Base-by-base conservation (phyloP, 2,113 vertebrate species). In the Hymenochirus boettgeri region DNA sequence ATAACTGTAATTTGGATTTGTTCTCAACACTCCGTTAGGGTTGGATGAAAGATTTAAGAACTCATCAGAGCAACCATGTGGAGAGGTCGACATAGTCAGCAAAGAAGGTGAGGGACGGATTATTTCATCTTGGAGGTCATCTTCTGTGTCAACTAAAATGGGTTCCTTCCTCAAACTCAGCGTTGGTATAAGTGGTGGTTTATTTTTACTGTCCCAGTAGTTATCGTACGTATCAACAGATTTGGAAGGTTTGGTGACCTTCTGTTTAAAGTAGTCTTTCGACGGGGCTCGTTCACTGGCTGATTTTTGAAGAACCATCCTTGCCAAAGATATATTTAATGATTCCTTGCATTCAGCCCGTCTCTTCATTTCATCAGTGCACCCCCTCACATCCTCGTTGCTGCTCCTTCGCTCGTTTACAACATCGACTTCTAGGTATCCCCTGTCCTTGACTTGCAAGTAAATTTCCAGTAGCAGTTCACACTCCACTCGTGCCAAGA, bases 151-250 rank as follows among this genome's bases (percentile, higher is more conserved):
- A 0, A 90, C 83, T 19, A 91, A 78, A 61, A 89, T 45, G 0
- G 93, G 88, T 73, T 98, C 96, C 80, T 95, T 97, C 73, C 95
- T 85, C 65, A 96, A 87, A 74, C 93, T 96, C 75, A 94, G 52
- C 0, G 95, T 92, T 48, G 91, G 80, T 80, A 92, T 93, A 73
- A 96, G 72, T 1, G 94, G 90, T 0, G 93, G 92, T 48, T 95
- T 96, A 72, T 64, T 87, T 74, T 92, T 84, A 53, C 75, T 87
- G 77, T 97, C 95, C 93, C 95, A 95, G 37, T 91, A 91, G 12
- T 88, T 91, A 62, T 98, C 96, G 0, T 93, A 96, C 0, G 94
- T 77, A 10, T 98, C 96, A 75, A 98, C 92, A 0, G 95, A 97
- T 67, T 94, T 92, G 2, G 93, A 98, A 1, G 94, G 88, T 47